Percentiles rank a stretch among this genome's conserved stretches.
Conservation (phyloP, 2,888 invertebrate species). For the Microlaimidae sp. region DNA sequence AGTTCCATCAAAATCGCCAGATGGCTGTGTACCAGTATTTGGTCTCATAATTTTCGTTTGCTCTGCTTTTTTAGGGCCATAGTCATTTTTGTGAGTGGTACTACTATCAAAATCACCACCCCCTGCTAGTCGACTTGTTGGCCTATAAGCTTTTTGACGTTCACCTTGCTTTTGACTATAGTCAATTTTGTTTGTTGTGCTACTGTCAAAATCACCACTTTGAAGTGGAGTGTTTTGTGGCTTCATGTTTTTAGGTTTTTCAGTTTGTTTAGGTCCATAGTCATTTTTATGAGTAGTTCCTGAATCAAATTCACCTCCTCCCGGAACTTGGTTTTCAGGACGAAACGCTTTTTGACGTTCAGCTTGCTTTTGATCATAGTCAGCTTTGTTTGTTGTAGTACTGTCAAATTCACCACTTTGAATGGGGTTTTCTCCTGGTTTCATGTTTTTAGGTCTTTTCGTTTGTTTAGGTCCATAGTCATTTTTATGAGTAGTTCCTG, state of each 20-base stretch:
- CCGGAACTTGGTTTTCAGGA: neutral
- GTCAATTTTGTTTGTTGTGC: neutral
- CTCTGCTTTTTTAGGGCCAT: neutral
- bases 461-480: neutral
- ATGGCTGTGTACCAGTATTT: neutral
- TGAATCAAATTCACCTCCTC: neutral
- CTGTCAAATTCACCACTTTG: neutral
- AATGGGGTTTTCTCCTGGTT: neutral
- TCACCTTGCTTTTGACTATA: neutral
- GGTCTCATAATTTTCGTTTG: neutral
- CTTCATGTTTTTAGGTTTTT: slow-evolving; percentile 3
- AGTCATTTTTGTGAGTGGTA: neutral
- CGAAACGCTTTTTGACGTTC: neutral
- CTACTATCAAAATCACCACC: neutral
- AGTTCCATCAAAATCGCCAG: neutral
- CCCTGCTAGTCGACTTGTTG: neutral
- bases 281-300: neutral
- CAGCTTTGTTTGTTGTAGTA: neutral
- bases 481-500: neutral
- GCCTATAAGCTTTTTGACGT: neutral
- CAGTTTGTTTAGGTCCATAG: neutral
- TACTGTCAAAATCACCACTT: neutral
- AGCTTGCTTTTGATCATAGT: neutral
- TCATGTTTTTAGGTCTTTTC: neutral
- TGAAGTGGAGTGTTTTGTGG: neutral